phyloP scores from a whole-genome alignment of 2,797 vertebrate species.

The Leptoclinus maculatus region DNA sequence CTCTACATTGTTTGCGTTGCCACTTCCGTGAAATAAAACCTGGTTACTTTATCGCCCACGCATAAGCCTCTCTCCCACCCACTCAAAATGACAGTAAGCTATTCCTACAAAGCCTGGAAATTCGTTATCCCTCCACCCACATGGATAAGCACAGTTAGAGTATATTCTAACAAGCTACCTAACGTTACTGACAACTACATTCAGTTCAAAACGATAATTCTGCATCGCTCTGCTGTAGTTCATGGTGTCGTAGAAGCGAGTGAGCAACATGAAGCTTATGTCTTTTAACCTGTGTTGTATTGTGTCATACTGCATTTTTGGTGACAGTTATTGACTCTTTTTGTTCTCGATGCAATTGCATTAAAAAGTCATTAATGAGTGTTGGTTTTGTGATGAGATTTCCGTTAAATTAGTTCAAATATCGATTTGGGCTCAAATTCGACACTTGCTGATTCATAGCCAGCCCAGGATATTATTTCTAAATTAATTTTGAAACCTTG shows the following conservation, averaged over 20 bases:
- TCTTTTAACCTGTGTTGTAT: constrained; percentile 2
- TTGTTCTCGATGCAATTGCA: background rate
- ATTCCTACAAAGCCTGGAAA: constrained; percentile 48
- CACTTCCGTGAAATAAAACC: constrained; percentile 46
- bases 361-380: background rate
- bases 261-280: background rate
- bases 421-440: constrained; percentile 1
- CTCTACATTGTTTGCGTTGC: constrained; percentile 21
- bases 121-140: constrained; percentile 60
- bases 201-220: constrained; percentile 12
- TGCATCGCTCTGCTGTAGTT: constrained; percentile 4
- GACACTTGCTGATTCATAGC: background rate
- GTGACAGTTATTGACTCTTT: background rate
- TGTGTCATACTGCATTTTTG: background rate
- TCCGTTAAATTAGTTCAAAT: background rate
- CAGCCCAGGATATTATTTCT: background rate
- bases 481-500: background rate
- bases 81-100: constrained; percentile 56
- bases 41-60: constrained; percentile 55
- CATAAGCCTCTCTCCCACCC: constrained; percentile 52
- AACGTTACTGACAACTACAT: constrained; percentile 7
- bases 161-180: constrained; percentile 10
- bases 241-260: background rate
- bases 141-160: constrained; percentile 31
- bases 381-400: background rate